Evolutionary conservation across 1,140 invertebrate genomes (phyloP).

Genomic region (Heliconius nattereri): DNA sequence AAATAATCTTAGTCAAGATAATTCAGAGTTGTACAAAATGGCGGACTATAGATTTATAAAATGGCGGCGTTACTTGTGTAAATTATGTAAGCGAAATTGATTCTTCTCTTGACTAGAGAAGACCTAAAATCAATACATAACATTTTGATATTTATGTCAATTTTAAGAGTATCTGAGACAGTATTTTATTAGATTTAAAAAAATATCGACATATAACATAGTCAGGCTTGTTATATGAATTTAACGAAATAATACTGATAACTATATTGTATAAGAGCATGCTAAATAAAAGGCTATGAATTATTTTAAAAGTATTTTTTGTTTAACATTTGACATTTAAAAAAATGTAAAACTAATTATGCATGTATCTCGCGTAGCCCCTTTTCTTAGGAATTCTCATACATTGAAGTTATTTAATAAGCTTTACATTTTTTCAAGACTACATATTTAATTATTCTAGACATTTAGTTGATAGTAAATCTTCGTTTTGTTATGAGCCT

Average conservation of each 20-base stretch:
- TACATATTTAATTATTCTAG: no score
- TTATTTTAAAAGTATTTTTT: not conserved
- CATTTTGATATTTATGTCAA: not conserved
- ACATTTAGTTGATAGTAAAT: no score
- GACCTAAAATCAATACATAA: not conserved
- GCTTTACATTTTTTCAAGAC: no score
- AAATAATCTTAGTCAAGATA: not conserved
- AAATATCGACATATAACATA: no score
- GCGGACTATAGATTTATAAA: constrained; percentile 17
- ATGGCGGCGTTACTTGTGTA: constrained; percentile 14
- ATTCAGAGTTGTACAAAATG: constrained; percentile 34
- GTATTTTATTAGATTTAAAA: not conserved
- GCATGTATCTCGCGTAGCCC: not conserved
- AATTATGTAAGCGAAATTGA: not conserved
- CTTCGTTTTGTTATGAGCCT: no score
- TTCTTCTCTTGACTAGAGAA: not conserved
- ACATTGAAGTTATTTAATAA: not conserved
- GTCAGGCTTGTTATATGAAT: not conserved
- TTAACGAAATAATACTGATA: not conserved
- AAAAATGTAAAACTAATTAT: not conserved
- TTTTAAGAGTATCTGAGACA: not conserved
- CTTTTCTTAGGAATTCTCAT: not conserved
- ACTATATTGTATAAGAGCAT: not conserved
- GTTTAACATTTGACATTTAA: not conserved
- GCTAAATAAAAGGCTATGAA: constrained; percentile 16